These are phyloP conservation scores for Macrophya alboannulata DNA, from an alignment of 2,888 invertebrate genomes.

Conservation along the genomic window DNA sequence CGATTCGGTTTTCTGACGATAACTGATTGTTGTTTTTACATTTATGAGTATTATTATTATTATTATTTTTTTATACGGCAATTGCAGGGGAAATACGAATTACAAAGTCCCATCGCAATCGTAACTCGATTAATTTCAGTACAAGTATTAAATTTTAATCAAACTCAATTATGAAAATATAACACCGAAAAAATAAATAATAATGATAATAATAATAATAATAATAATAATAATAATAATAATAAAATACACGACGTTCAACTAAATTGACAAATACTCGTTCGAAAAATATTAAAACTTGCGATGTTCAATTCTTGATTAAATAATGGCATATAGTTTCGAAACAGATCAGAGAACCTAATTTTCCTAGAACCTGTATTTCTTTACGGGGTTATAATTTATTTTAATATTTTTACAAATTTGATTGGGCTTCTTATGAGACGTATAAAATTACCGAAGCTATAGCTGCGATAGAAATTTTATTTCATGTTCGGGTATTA, in stretches of 20 bases:
- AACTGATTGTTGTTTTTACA: slow-evolving; percentile 30
- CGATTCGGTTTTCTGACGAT: background rate
- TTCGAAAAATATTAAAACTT: background rate
- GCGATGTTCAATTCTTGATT: background rate
- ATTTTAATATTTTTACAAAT: background rate
- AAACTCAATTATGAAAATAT: slow-evolving; percentile 26
- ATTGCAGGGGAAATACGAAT: slow-evolving; percentile 17
- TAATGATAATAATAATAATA: too few relatives aligned
- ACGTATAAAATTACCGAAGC: background rate
- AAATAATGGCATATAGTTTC: background rate
- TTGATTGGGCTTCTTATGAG: background rate
- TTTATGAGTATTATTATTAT: background rate
- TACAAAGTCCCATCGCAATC: background rate
- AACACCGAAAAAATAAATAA: background rate
- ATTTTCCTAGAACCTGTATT: slow-evolving; percentile 9
- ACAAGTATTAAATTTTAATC: slow-evolving; percentile 15
- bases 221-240: too few relatives aligned
- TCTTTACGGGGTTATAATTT: background rate
- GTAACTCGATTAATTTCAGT: slow-evolving; percentile 25
- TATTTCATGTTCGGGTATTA: slow-evolving; percentile 26
- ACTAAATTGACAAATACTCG: background rate
- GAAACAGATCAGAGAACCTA: too few relatives aligned
- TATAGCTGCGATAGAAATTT: background rate
- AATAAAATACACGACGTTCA: background rate
- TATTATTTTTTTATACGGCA: background rate